Percentiles rank a stretch among this genome's conserved stretches.
Conservation (phyloP, 2,888 invertebrate genomes). For the Drosophila incognita region DNA sequence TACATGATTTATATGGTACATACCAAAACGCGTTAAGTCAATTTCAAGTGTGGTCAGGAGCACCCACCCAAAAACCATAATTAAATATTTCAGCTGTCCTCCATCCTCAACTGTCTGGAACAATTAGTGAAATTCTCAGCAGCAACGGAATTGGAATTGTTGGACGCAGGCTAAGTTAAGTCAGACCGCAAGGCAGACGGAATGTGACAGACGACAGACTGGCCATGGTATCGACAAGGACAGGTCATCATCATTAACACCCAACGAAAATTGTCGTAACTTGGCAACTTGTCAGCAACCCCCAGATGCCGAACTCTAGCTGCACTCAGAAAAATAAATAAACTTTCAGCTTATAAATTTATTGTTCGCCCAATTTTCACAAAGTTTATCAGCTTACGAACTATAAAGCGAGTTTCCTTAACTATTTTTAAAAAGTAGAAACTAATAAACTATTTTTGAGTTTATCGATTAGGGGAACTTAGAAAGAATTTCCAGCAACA, state of each 20-base stretch:
- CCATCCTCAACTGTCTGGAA: constrained; percentile 43
- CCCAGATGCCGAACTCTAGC: not conserved
- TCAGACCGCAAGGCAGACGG: constrained; percentile 23
- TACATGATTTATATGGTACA: constrained; percentile 5
- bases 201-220: not conserved
- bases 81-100: constrained; percentile 68
- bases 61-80: constrained; percentile 56
- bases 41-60: constrained; percentile 26
- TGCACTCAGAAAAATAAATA: constrained; percentile 7
- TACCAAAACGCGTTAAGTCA: constrained; percentile 9
- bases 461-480: not conserved
- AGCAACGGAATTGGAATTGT: constrained; percentile 17
- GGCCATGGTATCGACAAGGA: constrained; percentile 34
- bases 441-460: not conserved
- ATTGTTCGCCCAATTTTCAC: not conserved
- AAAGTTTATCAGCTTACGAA: not conserved
- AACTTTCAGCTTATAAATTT: not conserved
- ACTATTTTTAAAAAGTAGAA: not conserved
- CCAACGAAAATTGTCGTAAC: constrained; percentile 57
- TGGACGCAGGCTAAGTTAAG: constrained; percentile 13
- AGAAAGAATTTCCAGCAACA: not conserved
- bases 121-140: constrained; percentile 64
- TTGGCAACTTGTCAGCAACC: constrained; percentile 31
- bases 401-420: not conserved
- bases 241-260: constrained; percentile 69